Conservation (phyloP, 2,797 vertebrate species). For the Orestias chungarensis region DNA sequence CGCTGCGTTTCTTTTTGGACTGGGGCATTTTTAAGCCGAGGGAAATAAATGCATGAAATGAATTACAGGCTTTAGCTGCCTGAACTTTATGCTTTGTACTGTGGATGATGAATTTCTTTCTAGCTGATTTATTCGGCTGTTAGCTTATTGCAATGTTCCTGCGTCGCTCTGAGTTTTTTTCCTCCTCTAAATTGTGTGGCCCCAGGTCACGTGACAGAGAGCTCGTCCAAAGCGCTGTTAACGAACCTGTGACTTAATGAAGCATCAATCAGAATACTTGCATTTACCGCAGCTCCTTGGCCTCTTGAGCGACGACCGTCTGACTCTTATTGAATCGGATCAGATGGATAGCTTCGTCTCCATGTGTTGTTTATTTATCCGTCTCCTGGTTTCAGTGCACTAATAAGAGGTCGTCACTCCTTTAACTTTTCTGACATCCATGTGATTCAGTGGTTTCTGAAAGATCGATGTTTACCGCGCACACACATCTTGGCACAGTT, state of each 20-base stretch:
- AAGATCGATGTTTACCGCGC: background rate
- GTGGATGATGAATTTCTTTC: conserved; percentile 37
- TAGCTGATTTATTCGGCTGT: conserved; percentile 52
- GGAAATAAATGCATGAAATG: conserved; percentile 22
- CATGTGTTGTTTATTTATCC: conserved; percentile 13
- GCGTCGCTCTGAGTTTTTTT: conserved; percentile 17
- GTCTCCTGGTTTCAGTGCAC: background rate
- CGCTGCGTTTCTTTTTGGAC: background rate
- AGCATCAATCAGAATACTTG: conserved; percentile 22
- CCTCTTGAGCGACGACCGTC: conserved; percentile 6
- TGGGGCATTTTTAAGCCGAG: conserved; percentile 4
- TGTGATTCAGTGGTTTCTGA: background rate
- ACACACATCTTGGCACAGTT: background rate
- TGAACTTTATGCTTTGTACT: conserved; percentile 13
- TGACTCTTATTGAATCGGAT: conserved; percentile 28
- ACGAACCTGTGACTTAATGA: conserved; percentile 18
- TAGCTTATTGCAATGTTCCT: conserved; percentile 46
- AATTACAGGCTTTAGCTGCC: conserved; percentile 23
- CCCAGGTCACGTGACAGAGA: background rate
- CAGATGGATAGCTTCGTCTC: conserved; percentile 6
- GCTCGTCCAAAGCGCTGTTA: conserved; percentile 1
- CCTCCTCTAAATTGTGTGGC: background rate
- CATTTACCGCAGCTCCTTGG: background rate
- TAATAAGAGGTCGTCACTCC: background rate
- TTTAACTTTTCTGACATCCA: background rate